Base-by-base conservation (phyloP, 1,140 invertebrate species). In the Wiebesia pumilae region DNA sequence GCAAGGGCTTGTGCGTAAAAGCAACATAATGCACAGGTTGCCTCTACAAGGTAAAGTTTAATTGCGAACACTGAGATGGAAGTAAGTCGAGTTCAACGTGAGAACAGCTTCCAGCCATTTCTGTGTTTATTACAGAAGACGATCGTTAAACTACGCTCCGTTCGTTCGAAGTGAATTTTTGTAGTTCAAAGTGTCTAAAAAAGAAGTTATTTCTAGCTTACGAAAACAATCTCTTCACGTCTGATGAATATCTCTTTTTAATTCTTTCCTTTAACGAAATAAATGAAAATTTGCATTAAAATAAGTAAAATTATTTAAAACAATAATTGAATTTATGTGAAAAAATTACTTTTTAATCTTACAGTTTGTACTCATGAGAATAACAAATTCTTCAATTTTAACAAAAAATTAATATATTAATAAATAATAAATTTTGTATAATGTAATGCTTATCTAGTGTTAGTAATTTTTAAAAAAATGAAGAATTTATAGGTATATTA, bases 11-110 rank as follows among this genome's bases (percentile, higher is more conserved):
- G 73, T 58, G 62, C 47, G 47, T 81, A 73, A 73, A 80, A 33
- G 77, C 51, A 81, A 77, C 84, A 85, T 85, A 79, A 80, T 80
- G 75, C 62, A 58, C 75, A 69, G 62, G 27, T 67, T 54, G 65
- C 14, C 84, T 81, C 10, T 73, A 73, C 78, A 77, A 81, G 85
- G 85, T 79, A 87, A 87, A 87, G 85, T 87, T 87, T 87, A 87
- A 87, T 87, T 87, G 73, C 85, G 51, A 83, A 69, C 43, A 47
- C 43, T 27, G n/a, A 81, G 62, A 81, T 71, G 84, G 33, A 71
- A 71, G 69, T 71, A 71, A 71, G 69, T 71, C 33, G 35, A 16
- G 33, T 38, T 71, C 35, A 71, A 71, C 21, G 69, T 19, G 7
- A 65, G 40, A 82, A 67, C 40, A 83, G 47, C 69, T 33, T 30